Evolutionary conservation across 1,140 invertebrate species (phyloP).

Genomic region (Trichogramma pretiosum): DNA sequence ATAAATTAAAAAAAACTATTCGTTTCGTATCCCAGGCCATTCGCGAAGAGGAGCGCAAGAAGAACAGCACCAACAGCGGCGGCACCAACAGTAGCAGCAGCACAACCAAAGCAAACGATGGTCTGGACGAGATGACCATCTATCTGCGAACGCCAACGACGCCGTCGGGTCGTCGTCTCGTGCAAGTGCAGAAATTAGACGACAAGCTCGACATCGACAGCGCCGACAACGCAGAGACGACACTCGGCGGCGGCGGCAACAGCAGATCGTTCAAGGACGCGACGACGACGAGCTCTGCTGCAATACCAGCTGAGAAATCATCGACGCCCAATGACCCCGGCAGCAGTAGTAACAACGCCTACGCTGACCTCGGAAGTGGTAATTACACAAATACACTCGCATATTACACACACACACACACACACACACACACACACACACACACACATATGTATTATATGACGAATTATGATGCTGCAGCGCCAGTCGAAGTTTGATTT

Average conservation of each 20-base stretch:
- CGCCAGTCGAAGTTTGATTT: too few relatives aligned
- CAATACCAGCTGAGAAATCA: too few relatives aligned
- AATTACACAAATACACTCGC: too few relatives aligned
- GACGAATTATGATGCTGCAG: too few relatives aligned
- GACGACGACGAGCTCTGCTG: neutral
- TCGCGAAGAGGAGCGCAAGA: constrained; percentile 48
- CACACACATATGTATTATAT: too few relatives aligned
- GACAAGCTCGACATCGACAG: constrained; percentile 78
- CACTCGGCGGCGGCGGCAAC: constrained; percentile 60
- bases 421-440: too few relatives aligned
- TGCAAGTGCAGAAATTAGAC: constrained; percentile 34
- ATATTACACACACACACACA: too few relatives aligned
- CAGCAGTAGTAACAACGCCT: constrained; percentile 15
- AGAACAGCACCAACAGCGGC: constrained; percentile 27
- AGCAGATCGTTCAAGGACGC: constrained; percentile 58
- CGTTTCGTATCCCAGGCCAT: too few relatives aligned
- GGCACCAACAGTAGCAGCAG: constrained; percentile 33
- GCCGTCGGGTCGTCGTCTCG: constrained; percentile 29
- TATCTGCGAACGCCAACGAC: constrained; percentile 51
- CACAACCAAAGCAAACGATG: constrained; percentile 21
- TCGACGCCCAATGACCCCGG: neutral
- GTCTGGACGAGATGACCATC: constrained; percentile 52
- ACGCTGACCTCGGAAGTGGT: constrained; percentile 41
- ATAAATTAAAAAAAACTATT: too few relatives aligned
- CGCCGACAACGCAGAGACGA: constrained; percentile 86